phyloP scores from a whole-genome alignment of 1,140 invertebrate genomes.

The Teleogryllus occipitalis region DNA sequence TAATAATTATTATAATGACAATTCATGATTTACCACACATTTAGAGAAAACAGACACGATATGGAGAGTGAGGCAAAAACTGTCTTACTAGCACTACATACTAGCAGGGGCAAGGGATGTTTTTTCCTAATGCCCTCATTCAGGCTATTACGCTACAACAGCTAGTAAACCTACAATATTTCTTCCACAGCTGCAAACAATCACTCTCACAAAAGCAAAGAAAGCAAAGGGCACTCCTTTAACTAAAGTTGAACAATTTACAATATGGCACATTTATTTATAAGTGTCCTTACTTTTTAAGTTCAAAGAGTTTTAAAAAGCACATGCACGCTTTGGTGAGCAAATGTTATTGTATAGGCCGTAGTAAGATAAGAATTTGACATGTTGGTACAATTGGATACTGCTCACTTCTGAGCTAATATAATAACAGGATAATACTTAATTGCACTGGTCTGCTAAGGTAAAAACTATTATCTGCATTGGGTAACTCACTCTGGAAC shows the following conservation, averaged over 20 bases:
- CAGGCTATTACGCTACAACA: not conserved
- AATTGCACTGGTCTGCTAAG: not conserved
- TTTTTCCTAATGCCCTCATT: not conserved
- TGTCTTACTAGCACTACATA: not conserved
- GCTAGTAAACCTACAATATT: not conserved
- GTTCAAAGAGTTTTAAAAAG: not conserved
- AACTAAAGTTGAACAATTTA: not conserved
- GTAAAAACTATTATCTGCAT: not conserved
- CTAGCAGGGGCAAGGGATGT: not conserved
- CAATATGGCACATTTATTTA: not conserved
- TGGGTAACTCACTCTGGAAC: not conserved
- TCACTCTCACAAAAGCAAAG: not conserved
- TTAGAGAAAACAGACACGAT: not conserved
- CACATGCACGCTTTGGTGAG: slow-evolving; percentile 3
- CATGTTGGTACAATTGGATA: not conserved
- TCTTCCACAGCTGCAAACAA: not conserved
- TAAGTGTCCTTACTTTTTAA: not conserved
- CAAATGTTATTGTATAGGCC: not conserved
- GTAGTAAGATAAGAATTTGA: slow-evolving; percentile 1
- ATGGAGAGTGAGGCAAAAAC: not conserved
- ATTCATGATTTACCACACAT: not conserved
- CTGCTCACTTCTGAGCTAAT: not conserved
- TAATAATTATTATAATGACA: too few species aligned
- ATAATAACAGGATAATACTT: not conserved
- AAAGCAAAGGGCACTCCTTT: not conserved